phyloP scores from a whole-genome alignment of 2,888 invertebrate genomes.

The Acanthacorydalis orientalis region DNA sequence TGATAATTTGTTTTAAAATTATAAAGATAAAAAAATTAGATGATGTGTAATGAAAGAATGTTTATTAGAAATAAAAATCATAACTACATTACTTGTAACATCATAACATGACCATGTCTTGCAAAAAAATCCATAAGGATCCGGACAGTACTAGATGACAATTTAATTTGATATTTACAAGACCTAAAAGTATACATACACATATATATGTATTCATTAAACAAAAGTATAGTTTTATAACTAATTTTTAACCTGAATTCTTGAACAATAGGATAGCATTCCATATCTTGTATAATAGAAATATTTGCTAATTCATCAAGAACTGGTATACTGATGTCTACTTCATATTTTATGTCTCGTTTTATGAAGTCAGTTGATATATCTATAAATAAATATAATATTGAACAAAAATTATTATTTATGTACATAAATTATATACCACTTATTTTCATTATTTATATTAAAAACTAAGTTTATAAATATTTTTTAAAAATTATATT shows the following conservation, averaged over 20 bases:
- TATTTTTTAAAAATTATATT: neutral
- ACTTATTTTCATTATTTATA: neutral
- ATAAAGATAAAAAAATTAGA: neutral
- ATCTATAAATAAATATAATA: too few species aligned
- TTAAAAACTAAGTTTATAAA: neutral
- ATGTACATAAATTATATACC: too few species aligned
- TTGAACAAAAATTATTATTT: neutral
- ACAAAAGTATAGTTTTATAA: neutral
- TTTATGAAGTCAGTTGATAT: too few species aligned
- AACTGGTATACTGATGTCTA: constrained; percentile 1
- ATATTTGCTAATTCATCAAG: constrained; percentile 4
- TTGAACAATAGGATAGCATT: constrained; percentile 3
- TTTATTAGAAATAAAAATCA: neutral
- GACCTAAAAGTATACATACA: neutral
- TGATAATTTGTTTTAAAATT: neutral
- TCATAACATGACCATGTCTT: constrained; percentile 3
- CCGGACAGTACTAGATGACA: neutral
- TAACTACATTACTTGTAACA: constrained; percentile 1
- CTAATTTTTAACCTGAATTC: neutral
- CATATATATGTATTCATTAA: neutral
- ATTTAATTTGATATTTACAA: constrained; percentile 5
- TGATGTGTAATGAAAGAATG: neutral
- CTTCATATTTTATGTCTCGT: too few species aligned
- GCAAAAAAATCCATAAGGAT: constrained; percentile 1
- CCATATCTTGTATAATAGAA: constrained; percentile 2